A percentile compares a stretch with the other conserved stretches of the same genome.
These are phyloP conservation scores for Aporrectodea caliginosa DNA, from an alignment of 1,140 invertebrate species.

Conservation along the genomic window DNA sequence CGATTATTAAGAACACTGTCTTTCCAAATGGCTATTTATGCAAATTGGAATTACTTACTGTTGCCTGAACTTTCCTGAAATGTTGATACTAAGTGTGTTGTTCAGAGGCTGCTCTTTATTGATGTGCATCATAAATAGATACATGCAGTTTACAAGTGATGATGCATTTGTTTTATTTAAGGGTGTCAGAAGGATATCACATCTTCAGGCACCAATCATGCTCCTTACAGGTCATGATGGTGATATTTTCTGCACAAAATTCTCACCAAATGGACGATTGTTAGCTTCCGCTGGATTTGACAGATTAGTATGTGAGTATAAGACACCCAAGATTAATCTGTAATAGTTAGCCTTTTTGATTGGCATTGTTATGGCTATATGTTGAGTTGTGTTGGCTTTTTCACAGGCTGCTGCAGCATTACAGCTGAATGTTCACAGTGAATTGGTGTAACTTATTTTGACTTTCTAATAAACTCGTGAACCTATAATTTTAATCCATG, in stretches of 20 bases:
- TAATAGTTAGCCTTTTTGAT: background rate
- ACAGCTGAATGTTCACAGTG: too few relatives aligned
- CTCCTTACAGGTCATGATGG: slow-evolving; percentile 92
- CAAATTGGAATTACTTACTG: too few relatives aligned
- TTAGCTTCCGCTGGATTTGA: slow-evolving; percentile 95
- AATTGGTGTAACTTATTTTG: too few relatives aligned
- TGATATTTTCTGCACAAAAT: slow-evolving; percentile 88
- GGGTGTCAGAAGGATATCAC: slow-evolving; percentile 78
- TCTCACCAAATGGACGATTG: slow-evolving; percentile 92
- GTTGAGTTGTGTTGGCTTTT: background rate
- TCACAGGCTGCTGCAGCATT: too few relatives aligned
- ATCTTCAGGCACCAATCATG: slow-evolving; percentile 90
- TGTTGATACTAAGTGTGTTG: background rate
- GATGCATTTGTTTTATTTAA: slow-evolving; percentile 41
- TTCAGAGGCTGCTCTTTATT: background rate
- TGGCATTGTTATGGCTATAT: background rate
- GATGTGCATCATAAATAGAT: background rate
- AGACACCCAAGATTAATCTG: too few relatives aligned
- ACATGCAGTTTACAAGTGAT: background rate
- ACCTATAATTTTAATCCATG: too few relatives aligned
- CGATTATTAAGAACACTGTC: too few relatives aligned
- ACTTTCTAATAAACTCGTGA: too few relatives aligned
- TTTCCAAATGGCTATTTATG: too few relatives aligned
- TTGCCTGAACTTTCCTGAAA: too few relatives aligned
- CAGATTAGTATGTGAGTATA: slow-evolving; percentile 85